Evolutionary conservation across 2,113 vertebrate species (phyloP), one percentile per base, ranked within the genome.

Genomic region (Cyprinodon tularosa): DNA sequence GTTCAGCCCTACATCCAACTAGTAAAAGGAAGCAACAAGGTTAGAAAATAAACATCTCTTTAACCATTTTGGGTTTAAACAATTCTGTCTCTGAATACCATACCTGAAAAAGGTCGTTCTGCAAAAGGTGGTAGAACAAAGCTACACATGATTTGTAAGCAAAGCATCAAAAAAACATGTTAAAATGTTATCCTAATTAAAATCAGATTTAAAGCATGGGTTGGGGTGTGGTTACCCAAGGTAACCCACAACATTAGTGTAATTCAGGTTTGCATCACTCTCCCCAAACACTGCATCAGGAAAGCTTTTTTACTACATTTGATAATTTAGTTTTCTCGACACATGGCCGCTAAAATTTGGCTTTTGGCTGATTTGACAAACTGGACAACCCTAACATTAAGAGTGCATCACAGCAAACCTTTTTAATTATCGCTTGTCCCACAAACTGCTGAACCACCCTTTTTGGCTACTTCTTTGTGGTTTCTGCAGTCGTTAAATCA

Each of bases 401-500:
- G 1, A 12, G 5, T 0, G 53, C 48, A 50, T 8, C 40, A 6
- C 38, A 44, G 3, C 70, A 82, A 70, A 66, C 22, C 22, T 9
- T 9, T 57, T 57, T 57, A 57, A 57, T 57, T 57, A 20, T 20
- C 53, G 42, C 20, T 66, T 48, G 8, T 44, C 29, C 42, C 20
- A 22, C 45, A 53, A 48, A n/a, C 39, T 12, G 12, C 29, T 17
- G 36, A 17, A 44, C 11, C 11, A 50, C 53, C n/a, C 22, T 40
- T 38, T 9, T 60, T 4, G 3, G 39, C 10, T 40, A 13, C 29
- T 65, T 71, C 47, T 53, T 17, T 15, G 50, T n/a, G 50, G 72
- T 82, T 70, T 77, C 72, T 73, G 64, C 22, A 66, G 66, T 48
- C 80, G 78, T 81, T 74, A 62, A 4, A 59, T 42, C 70, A 47